Conservation (phyloP, 2,113 vertebrate genomes). For the Sphaerodactylus townsendi region DNA sequence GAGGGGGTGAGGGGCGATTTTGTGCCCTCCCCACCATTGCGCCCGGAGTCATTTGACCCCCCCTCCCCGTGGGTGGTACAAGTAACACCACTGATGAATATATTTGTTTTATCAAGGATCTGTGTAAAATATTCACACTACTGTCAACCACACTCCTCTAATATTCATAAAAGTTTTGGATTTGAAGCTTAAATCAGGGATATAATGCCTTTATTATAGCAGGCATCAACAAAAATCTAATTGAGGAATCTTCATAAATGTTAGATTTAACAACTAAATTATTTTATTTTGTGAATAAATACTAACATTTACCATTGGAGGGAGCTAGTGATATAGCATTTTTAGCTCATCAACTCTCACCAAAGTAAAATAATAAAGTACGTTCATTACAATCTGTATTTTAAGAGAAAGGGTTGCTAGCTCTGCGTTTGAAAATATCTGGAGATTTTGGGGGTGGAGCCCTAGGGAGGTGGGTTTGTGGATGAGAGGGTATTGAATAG, state of each 20-base stretch:
- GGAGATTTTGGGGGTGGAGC: too few species aligned
- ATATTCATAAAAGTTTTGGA: neutral
- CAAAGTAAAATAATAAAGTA: neutral
- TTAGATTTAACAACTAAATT: neutral
- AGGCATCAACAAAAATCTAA: neutral
- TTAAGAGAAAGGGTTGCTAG: neutral
- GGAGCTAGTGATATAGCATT: conserved; percentile 49
- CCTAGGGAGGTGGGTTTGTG: too few species aligned
- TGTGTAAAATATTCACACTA: too few species aligned
- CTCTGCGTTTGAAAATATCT: too few species aligned
- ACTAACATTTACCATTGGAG: conserved; percentile 58
- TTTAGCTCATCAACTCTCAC: conserved; percentile 3
- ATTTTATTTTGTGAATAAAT: conserved; percentile 33
- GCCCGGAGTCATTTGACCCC: too few species aligned
- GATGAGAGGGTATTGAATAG: too few species aligned
- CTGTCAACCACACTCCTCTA: neutral
- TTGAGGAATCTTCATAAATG: neutral
- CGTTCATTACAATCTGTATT: neutral
- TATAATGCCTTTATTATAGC: neutral
- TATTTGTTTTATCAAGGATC: too few species aligned
- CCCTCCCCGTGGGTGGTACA: too few species aligned
- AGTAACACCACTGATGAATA: too few species aligned
- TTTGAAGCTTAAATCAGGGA: neutral
- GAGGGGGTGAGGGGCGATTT: too few species aligned
- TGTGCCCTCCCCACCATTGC: too few species aligned